These are phyloP conservation scores for Tetragnatha montana DNA, from an alignment of 2,888 invertebrate genomes.

Conservation along the genomic window DNA sequence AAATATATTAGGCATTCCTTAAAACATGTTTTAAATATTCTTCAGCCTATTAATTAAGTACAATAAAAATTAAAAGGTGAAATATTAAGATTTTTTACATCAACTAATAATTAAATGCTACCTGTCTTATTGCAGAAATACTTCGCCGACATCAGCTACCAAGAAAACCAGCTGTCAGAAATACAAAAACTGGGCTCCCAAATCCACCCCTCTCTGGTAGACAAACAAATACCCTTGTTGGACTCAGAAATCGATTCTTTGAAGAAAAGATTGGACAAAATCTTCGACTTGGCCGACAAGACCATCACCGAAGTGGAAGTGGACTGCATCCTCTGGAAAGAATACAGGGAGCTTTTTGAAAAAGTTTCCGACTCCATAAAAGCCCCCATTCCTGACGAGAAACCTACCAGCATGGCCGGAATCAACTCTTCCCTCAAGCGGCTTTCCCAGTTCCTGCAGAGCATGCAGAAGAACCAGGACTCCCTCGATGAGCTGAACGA, in stretches of 20 bases:
- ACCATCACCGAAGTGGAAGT: conserved; percentile 88
- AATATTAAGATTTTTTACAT: neutral
- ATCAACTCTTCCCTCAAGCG: conserved; percentile 90
- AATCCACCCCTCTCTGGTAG: conserved; percentile 85
- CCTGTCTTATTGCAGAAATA: conserved; percentile 74
- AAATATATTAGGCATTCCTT: neutral
- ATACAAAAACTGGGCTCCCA: conserved; percentile 74
- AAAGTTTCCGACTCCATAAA: conserved; percentile 84
- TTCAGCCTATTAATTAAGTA: neutral
- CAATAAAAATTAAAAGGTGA: too few relatives aligned
- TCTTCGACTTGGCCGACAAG: conserved; percentile 89
- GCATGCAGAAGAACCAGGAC: conserved; percentile 85
- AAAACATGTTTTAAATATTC: neutral
- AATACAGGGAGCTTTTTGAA: conserved; percentile 86
- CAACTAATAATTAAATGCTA: neutral
- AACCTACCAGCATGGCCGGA: conserved; percentile 86
- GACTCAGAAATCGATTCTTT: conserved; percentile 78
- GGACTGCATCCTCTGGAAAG: conserved; percentile 90
- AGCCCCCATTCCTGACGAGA: conserved; percentile 86
- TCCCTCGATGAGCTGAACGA: conserved; percentile 89
- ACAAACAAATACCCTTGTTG: conserved; percentile 78
- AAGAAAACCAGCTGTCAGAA: conserved; percentile 75
- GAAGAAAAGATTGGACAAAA: conserved; percentile 86
- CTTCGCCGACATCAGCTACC: conserved; percentile 75
- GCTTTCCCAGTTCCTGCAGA: conserved; percentile 84